Evolutionary conservation across 2,797 vertebrate genomes (phyloP).

Genomic region (Hoplostethus atlanticus): DNA sequence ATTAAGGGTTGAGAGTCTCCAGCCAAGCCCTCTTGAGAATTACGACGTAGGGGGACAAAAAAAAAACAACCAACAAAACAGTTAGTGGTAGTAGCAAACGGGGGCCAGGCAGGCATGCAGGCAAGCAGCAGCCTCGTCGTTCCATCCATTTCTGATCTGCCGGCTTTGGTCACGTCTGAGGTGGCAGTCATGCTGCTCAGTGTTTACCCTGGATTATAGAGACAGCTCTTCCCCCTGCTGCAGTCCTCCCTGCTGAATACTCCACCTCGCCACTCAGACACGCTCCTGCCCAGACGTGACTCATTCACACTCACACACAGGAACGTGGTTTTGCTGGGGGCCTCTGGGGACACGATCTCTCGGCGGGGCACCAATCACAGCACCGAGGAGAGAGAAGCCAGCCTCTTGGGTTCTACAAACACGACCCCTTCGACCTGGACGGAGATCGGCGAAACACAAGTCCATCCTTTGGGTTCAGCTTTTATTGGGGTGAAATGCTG

Average conservation of each 20-base stretch:
- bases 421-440: constrained; percentile 72
- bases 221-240: constrained; percentile 72
- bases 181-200: constrained; percentile 81
- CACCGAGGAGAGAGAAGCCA: constrained; percentile 34
- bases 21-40: constrained; percentile 55
- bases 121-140: constrained; percentile 62
- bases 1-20: constrained; percentile 62
- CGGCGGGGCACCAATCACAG: constrained; percentile 63
- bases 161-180: constrained; percentile 78
- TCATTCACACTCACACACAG: constrained; percentile 75
- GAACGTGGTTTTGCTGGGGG: constrained; percentile 56
- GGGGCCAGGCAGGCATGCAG: constrained; percentile 52
- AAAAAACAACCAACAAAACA: constrained; percentile 5
- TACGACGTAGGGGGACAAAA: constrained; percentile 33
- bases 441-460: constrained; percentile 61
- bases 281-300: constrained; percentile 78
- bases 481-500: constrained; percentile 67
- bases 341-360: constrained; percentile 62
- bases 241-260: constrained; percentile 77
- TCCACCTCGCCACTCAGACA: constrained; percentile 81
- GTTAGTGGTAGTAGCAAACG: constrained; percentile 55
- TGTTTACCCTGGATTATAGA: constrained; percentile 84
- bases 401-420: constrained; percentile 62
- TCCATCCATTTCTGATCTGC: constrained; percentile 76
- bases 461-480: constrained; percentile 52